These are phyloP conservation scores for Agrochola circellaris DNA, from an alignment of 2,888 invertebrate species.

Conservation along the genomic window DNA sequence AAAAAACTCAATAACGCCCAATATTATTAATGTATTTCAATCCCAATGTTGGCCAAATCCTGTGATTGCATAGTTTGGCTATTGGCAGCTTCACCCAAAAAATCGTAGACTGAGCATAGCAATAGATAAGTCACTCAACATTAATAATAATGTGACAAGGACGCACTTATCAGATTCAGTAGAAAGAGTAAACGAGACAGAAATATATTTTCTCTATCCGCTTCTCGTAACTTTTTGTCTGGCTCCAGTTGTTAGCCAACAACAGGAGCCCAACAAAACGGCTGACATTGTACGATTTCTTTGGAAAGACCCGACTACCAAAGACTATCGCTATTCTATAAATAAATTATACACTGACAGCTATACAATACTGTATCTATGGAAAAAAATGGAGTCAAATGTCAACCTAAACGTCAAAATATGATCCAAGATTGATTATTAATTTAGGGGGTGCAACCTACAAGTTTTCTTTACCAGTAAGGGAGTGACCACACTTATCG, in stretches of 20 bases:
- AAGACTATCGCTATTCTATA: neutral
- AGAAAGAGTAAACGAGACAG: too few relatives aligned
- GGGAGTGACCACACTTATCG: neutral
- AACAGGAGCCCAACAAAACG: neutral
- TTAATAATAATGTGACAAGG: neutral
- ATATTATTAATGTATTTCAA: neutral
- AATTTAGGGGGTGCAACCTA: neutral
- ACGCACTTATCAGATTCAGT: too few relatives aligned
- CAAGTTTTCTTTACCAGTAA: neutral
- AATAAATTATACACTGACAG: neutral
- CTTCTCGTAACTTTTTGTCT: neutral
- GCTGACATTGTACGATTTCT: neutral
- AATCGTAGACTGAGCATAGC: too few relatives aligned
- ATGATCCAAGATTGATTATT: neutral
- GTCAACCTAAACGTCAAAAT: neutral
- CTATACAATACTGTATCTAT: neutral
- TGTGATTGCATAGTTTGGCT: neutral
- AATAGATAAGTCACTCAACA: neutral
- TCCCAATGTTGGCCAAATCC: neutral
- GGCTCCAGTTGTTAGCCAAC: neutral
- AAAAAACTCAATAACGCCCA: neutral
- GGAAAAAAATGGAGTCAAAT: neutral
- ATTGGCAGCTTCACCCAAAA: neutral
- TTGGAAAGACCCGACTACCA: neutral
- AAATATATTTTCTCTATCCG: too few relatives aligned